Evolutionary conservation across 2,113 vertebrate species (phyloP).

Genomic region (Theropithecus gelada): DNA sequence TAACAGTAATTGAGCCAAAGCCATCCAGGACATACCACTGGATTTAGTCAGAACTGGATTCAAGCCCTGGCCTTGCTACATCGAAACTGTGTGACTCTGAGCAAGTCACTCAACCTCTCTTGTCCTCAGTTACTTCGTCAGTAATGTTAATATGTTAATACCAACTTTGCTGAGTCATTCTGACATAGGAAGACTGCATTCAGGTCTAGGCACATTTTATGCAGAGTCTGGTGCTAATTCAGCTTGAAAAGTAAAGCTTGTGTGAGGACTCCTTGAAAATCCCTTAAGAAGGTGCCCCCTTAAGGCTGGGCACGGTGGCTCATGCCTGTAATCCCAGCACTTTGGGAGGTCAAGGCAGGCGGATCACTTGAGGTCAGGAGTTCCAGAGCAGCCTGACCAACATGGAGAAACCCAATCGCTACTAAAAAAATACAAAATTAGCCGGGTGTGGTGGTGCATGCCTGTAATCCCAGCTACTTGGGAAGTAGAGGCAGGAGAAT

Average conservation of each 20-base stretch:
- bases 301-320: no score
- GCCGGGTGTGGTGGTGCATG: no score
- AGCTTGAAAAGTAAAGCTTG: not conserved
- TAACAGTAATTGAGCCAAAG: not conserved
- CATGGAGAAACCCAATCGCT: no score
- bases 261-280: not conserved
- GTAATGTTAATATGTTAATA: not conserved
- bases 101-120: slow-evolving; percentile 13
- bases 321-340: no score
- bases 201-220: not conserved
- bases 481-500: no score
- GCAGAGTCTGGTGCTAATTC: not conserved
- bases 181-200: not conserved
- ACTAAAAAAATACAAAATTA: no score
- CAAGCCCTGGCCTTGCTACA: not conserved
- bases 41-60: slow-evolving; percentile 37
- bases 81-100: not conserved
- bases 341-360: no score
- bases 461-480: no score
- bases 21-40: slow-evolving; percentile 23
- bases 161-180: slow-evolving; percentile 23
- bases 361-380: no score
- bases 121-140: not conserved
- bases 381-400: no score
- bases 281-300: not conserved